These are phyloP conservation scores for Zaprionus nigranus DNA, from an alignment of 1,140 invertebrate genomes.

Conservation along the genomic window DNA sequence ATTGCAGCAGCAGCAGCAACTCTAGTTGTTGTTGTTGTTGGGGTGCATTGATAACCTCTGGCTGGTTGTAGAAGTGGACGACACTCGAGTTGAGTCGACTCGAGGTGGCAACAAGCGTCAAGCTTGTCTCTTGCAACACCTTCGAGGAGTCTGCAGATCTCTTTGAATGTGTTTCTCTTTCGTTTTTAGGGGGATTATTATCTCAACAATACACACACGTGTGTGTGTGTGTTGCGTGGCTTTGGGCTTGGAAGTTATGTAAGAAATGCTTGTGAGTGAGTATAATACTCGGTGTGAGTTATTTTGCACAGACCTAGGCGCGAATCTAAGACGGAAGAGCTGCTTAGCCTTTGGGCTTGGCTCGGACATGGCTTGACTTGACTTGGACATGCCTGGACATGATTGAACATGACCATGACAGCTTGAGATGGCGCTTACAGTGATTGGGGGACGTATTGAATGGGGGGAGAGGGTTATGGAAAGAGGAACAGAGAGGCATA, in stretches of 20 bases:
- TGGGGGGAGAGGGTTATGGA: background rate
- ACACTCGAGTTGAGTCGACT: conserved; percentile 13
- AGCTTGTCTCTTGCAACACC: conserved; percentile 54
- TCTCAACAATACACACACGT: conserved; percentile 46
- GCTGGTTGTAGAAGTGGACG: conserved; percentile 34
- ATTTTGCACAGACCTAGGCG: background rate
- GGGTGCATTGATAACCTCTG: conserved; percentile 28
- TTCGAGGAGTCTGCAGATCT: conserved; percentile 39
- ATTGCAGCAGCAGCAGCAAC: conserved; percentile 18
- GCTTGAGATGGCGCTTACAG: conserved; percentile 27
- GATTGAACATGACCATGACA: conserved; percentile 73
- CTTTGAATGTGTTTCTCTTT: conserved; percentile 26
- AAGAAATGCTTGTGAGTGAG: conserved; percentile 26
- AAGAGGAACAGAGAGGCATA: no score
- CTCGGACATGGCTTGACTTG: conserved; percentile 37
- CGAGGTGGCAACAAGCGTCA: conserved; percentile 22
- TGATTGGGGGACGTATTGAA: background rate
- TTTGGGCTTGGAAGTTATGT: conserved; percentile 57
- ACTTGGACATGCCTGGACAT: conserved; percentile 18
- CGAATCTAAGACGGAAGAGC: conserved; percentile 72
- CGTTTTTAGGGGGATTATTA: conserved; percentile 58
- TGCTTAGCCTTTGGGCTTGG: conserved; percentile 30
- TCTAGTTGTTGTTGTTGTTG: conserved; percentile 32
- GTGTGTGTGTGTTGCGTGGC: conserved; percentile 44
- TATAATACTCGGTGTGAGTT: conserved; percentile 5